Conservation (phyloP, 1,140 invertebrate genomes). For the Cydia pomonella region DNA sequence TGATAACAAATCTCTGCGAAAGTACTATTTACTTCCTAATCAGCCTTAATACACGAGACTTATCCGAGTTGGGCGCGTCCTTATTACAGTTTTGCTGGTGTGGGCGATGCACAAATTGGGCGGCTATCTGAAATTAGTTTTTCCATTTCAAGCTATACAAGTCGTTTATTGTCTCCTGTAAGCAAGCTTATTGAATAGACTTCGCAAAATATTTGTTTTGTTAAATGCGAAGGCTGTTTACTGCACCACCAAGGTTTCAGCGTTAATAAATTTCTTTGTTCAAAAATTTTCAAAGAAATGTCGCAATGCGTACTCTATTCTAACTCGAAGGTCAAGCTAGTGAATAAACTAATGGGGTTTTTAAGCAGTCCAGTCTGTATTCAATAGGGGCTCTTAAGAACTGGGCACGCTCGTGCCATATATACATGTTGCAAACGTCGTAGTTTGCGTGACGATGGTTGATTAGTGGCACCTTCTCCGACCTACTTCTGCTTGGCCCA, state of each 20-base stretch:
- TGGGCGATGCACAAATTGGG: constrained; percentile 5
- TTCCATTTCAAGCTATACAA: background rate
- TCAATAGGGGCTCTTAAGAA: background rate
- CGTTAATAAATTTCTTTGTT: constrained; percentile 31
- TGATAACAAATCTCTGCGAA: constrained; percentile 24
- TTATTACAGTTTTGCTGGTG: background rate
- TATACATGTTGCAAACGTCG: constrained; percentile 8
- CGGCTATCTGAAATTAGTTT: background rate
- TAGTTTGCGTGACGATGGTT: constrained; percentile 25
- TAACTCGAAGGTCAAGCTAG: constrained; percentile 13
- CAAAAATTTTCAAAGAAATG: constrained; percentile 28
- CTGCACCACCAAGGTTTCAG: constrained; percentile 8
- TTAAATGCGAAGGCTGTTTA: constrained; percentile 9
- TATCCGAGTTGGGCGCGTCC: background rate
- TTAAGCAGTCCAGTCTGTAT: constrained; percentile 15
- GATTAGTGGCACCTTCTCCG: constrained; percentile 30
- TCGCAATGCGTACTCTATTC: constrained; percentile 31
- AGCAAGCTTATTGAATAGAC: constrained; percentile 4
- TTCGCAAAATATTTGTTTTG: background rate
- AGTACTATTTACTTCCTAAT: constrained; percentile 8
- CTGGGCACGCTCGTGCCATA: background rate
- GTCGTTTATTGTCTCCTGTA: background rate
- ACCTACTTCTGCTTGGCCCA: constrained; percentile 17
- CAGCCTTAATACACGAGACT: background rate
- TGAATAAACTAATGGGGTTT: background rate